phyloP scores from a whole-genome alignment of 2,797 vertebrate genomes.

The Lagodon rhomboides region DNA sequence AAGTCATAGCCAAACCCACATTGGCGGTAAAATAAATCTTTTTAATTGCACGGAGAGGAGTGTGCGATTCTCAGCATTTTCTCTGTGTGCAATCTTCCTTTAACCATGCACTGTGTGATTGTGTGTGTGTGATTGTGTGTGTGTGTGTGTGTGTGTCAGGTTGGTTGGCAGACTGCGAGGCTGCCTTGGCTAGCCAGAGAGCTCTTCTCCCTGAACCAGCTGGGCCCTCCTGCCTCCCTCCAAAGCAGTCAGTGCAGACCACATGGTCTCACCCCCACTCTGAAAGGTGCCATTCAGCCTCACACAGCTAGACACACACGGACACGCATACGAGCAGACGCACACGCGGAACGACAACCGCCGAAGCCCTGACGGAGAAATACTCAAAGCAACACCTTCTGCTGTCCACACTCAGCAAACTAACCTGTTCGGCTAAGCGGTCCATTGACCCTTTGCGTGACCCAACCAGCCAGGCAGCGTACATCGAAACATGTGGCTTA shows the following conservation, averaged over 20 bases:
- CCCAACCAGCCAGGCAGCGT: background rate
- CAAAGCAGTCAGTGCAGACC: slow-evolving; percentile 76
- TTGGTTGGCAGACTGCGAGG: slow-evolving; percentile 75
- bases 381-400: slow-evolving; percentile 48
- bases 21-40: slow-evolving; percentile 60
- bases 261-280: slow-evolving; percentile 79
- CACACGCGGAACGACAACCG: slow-evolving; percentile 12
- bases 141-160: slow-evolving; percentile 63
- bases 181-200: slow-evolving; percentile 77
- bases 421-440: slow-evolving; percentile 34
- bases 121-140: slow-evolving; percentile 55
- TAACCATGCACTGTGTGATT: slow-evolving; percentile 60
- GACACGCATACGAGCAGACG: slow-evolving; percentile 25
- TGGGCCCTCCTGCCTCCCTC: slow-evolving; percentile 83
- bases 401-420: slow-evolving; percentile 31
- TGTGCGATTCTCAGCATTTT: slow-evolving; percentile 54
- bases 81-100: slow-evolving; percentile 27
- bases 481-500: background rate
- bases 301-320: slow-evolving; percentile 51
- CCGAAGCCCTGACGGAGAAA: slow-evolving; percentile 13
- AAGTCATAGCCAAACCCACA: slow-evolving; percentile 59
- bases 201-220: slow-evolving; percentile 83
- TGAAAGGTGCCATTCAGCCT: slow-evolving; percentile 75
- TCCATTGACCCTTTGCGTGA: slow-evolving; percentile 10
- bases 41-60: slow-evolving; percentile 64